Conservation (phyloP, 1,140 invertebrate species). For the Mactra quadrangularis region DNA sequence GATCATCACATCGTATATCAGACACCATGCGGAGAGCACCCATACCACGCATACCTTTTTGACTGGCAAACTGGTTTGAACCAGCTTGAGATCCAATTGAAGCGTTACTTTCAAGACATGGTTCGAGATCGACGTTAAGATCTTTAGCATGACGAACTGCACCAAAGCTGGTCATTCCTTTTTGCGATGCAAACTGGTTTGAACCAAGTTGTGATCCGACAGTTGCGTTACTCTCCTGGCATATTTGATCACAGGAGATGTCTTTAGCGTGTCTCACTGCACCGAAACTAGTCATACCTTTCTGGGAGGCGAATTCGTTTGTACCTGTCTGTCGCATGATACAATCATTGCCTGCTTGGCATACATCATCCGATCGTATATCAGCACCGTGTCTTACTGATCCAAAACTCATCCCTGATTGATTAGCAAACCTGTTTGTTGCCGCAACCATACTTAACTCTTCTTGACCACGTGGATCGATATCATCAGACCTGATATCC, state of each 20-base stretch:
- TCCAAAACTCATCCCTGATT: constrained; percentile 96
- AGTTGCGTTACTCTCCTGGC: constrained; percentile 87
- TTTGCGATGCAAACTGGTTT: constrained; percentile 88
- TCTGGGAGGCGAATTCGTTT: constrained; percentile 88
- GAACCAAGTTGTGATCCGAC: constrained; percentile 95
- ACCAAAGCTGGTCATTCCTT: constrained; percentile 92
- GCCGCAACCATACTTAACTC: constrained; percentile 96
- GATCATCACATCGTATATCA: constrained; percentile 77
- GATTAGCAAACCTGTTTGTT: constrained; percentile 94
- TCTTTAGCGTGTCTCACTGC: constrained; percentile 91
- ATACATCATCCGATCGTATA: constrained; percentile 65
- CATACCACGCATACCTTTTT: constrained; percentile 87
- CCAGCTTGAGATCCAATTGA: constrained; percentile 96
- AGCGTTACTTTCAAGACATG: constrained; percentile 87
- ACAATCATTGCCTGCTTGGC: constrained; percentile 59
- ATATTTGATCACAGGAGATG: constrained; percentile 66
- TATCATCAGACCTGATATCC: constrained; percentile 74
- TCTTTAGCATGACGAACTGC: constrained; percentile 93
- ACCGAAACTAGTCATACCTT: constrained; percentile 95
- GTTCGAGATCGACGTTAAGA: constrained; percentile 73
- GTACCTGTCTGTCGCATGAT: constrained; percentile 85
- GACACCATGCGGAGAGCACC: constrained; percentile 76
- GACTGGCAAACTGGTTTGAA: constrained; percentile 90
- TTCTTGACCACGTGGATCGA: constrained; percentile 86
- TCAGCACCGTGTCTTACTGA: constrained; percentile 74